A percentile compares a stretch with the other conserved stretches of the same genome.
Conservation (phyloP, 1,140 invertebrate genomes). For the Drosophila sturtevanti region DNA sequence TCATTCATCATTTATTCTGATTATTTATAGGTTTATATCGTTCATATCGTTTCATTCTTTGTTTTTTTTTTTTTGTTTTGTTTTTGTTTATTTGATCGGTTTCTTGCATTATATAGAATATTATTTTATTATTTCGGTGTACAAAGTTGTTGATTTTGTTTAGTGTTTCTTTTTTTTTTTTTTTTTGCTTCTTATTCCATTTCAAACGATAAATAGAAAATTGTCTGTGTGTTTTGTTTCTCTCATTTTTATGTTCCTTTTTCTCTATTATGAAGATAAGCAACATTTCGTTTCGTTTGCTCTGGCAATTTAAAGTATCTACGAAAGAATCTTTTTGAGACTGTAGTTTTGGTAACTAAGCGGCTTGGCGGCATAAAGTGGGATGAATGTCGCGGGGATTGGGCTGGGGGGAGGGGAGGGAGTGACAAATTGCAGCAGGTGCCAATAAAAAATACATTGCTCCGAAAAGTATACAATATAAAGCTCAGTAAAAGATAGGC, state of each 20-base stretch:
- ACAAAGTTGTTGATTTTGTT: slow-evolving; percentile 82
- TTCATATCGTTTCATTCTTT: slow-evolving; percentile 26
- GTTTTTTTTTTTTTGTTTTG: slow-evolving; percentile 11
- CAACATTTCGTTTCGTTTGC: slow-evolving; percentile 2
- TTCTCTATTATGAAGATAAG: no score
- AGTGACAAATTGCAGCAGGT: slow-evolving; percentile 23
- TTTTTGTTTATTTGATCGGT: slow-evolving; percentile 20
- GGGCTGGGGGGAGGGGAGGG: slow-evolving; percentile 19
- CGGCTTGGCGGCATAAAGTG: slow-evolving; percentile 40
- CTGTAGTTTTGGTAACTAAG: slow-evolving; percentile 53
- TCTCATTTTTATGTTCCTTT: no score
- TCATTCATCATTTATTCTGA: slow-evolving; percentile 44
- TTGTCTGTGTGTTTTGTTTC: not conserved
- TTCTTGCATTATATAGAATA: slow-evolving; percentile 64
- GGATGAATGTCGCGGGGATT: slow-evolving; percentile 39
- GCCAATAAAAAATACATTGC: slow-evolving; percentile 27
- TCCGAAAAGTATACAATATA: slow-evolving; percentile 44
- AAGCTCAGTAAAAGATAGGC: slow-evolving; percentile 51
- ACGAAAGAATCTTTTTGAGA: no score
- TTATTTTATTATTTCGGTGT: slow-evolving; percentile 81
- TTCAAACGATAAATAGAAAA: slow-evolving; percentile 33
- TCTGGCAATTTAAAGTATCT: not conserved
- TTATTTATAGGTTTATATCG: slow-evolving; percentile 37
- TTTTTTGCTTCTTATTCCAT: slow-evolving; percentile 20
- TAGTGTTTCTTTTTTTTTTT: slow-evolving; percentile 43